phyloP scores from a whole-genome alignment of 2,797 vertebrate genomes.

The Hoplostethus mediterraneus region DNA sequence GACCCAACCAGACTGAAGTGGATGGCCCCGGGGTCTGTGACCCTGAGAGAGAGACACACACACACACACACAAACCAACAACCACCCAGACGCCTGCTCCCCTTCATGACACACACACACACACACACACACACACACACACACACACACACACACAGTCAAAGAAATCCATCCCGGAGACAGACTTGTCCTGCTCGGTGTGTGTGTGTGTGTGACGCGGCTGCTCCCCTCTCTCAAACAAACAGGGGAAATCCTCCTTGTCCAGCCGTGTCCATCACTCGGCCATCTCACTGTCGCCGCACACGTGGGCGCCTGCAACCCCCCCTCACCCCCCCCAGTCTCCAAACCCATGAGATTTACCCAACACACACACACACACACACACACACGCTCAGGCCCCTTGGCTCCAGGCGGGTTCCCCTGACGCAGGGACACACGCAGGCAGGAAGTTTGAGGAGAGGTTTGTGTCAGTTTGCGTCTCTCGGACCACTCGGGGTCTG shows the following conservation, averaged over 20 bases:
- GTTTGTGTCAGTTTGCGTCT: slow-evolving; percentile 83
- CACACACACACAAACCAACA: slow-evolving; percentile 50
- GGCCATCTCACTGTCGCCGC: slow-evolving; percentile 69
- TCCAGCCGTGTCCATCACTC: slow-evolving; percentile 81
- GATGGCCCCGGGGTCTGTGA: slow-evolving; percentile 73
- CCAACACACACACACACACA: slow-evolving; percentile 5
- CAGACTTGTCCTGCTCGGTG: slow-evolving; percentile 57
- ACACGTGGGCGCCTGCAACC: slow-evolving; percentile 66
- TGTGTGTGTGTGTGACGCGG: slow-evolving; percentile 53
- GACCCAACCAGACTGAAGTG: slow-evolving; percentile 68
- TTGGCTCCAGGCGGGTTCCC: slow-evolving; percentile 82
- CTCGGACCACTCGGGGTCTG: slow-evolving; percentile 79
- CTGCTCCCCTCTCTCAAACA: slow-evolving; percentile 74
- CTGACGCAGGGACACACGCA: slow-evolving; percentile 82
- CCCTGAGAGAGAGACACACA: slow-evolving; percentile 60
- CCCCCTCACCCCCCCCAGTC: slow-evolving; percentile 43
- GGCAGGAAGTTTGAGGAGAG: slow-evolving; percentile 84
- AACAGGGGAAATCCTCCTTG: slow-evolving; percentile 86
- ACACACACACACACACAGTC: slow-evolving; percentile 27
- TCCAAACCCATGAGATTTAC: slow-evolving; percentile 52
- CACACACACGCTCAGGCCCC: slow-evolving; percentile 40
- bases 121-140: slow-evolving; percentile 24
- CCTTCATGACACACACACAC: slow-evolving; percentile 47
- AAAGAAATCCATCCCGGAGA: slow-evolving; percentile 64
- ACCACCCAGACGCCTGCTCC: slow-evolving; percentile 52